These are phyloP conservation scores for Halcyon smyrnensis DNA, from an alignment of 2,797 vertebrate genomes.

Conservation along the genomic window DNA sequence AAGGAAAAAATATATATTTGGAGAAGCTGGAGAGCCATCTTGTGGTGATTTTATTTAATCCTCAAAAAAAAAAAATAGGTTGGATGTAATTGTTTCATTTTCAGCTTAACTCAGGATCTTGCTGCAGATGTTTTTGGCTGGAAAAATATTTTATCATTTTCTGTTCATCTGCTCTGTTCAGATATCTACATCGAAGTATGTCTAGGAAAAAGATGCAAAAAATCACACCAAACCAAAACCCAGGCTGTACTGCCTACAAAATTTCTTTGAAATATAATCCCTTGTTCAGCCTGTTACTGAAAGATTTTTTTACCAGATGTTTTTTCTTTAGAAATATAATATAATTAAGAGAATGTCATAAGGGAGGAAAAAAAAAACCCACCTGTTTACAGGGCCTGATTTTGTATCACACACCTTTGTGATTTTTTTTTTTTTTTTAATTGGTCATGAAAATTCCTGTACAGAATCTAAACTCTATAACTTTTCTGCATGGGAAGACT, in stretches of 20 bases:
- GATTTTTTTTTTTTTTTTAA: neutral
- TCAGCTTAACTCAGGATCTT: neutral
- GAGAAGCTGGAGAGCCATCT: conserved; percentile 65
- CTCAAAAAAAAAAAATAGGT: neutral
- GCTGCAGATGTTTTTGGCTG: neutral
- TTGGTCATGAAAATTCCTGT: neutral
- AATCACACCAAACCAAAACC: neutral
- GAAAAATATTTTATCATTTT: neutral
- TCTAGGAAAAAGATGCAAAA: neutral
- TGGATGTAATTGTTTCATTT: neutral
- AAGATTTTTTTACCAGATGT: neutral
- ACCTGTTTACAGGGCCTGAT: neutral
- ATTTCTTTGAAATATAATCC: neutral
- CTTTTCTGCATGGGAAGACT: neutral
- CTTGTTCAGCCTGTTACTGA: neutral
- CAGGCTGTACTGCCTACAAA: neutral
- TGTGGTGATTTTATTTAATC: conserved; percentile 51
- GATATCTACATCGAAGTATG: neutral
- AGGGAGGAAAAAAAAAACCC: neutral
- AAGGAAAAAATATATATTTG: neutral
- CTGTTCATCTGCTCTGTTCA: neutral
- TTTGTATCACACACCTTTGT: neutral
- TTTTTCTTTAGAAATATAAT: neutral
- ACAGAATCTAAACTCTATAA: neutral
- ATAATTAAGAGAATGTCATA: neutral